Evolutionary conservation across 2,888 invertebrate species (phyloP).

Genomic region (Phengaris alcon): DNA sequence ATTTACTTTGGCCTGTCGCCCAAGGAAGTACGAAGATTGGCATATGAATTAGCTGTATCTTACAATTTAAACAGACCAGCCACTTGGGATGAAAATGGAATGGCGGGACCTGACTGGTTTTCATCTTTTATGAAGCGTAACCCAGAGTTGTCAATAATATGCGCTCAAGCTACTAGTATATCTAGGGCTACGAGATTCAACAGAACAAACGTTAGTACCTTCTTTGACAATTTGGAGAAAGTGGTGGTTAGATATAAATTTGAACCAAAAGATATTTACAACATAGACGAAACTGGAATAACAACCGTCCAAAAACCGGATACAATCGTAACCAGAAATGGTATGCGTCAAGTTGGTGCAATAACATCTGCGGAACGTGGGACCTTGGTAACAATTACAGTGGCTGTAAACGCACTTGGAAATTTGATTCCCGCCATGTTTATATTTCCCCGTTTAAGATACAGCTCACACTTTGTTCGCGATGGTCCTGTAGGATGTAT

Average conservation of each 20-base stretch:
- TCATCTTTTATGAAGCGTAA: too few relatives aligned
- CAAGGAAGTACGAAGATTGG: conserved; percentile 4
- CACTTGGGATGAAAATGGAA: too few relatives aligned
- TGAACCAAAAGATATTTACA: conserved; percentile 35
- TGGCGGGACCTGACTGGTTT: too few relatives aligned
- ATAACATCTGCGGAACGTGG: conserved; percentile 37
- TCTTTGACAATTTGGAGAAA: too few relatives aligned
- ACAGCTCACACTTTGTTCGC: conserved; percentile 38
- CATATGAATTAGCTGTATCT: conserved; percentile 5
- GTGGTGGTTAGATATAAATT: too few relatives aligned
- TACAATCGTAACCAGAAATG: conserved; percentile 31
- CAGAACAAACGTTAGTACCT: conserved; percentile 33
- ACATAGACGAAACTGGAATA: conserved; percentile 38
- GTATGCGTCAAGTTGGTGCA: conserved; percentile 35
- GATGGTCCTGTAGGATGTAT: conserved; percentile 37
- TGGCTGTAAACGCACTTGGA: conserved; percentile 35
- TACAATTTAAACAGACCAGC: conserved; percentile 11
- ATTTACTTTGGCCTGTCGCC: conserved; percentile 24
- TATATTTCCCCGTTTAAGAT: conserved; percentile 32
- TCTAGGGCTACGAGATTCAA: conserved; percentile 36
- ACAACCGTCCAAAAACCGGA: conserved; percentile 36
- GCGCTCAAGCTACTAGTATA: conserved; percentile 36
- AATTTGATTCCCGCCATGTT: too few relatives aligned
- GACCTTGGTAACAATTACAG: conserved; percentile 40
- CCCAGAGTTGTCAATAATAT: conserved; percentile 31